A percentile compares a stretch with the other conserved stretches of the same genome.
Conservation (phyloP, 2,113 vertebrate species). For the Syngnathus floridae region DNA sequence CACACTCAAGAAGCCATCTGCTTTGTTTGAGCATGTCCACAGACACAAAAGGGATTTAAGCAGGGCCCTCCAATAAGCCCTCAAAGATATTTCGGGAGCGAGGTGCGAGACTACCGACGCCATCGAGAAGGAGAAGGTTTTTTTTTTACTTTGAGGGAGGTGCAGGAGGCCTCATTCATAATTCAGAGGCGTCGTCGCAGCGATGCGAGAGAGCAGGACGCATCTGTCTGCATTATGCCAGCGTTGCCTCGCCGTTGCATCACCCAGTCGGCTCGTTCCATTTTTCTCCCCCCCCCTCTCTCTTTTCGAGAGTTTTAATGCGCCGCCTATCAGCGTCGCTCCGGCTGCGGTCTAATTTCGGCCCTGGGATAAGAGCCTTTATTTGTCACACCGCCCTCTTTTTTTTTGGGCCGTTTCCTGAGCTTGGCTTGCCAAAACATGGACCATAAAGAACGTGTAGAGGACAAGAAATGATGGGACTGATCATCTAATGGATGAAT, state of each 20-base stretch:
- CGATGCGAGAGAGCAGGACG: conserved; percentile 59
- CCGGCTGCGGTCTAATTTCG: conserved; percentile 63
- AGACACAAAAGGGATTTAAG: conserved; percentile 32
- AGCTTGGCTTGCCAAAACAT: neutral
- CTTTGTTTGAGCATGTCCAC: conserved; percentile 18
- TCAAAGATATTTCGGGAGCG: conserved; percentile 9
- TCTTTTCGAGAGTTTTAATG: conserved; percentile 57
- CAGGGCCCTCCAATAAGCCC: neutral
- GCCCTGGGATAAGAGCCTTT: conserved; percentile 56
- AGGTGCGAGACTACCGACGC: neutral
- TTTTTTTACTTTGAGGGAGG: conserved; percentile 32
- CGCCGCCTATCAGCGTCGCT: conserved; percentile 58
- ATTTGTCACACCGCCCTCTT: conserved; percentile 50
- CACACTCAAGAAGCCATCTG: conserved; percentile 26
- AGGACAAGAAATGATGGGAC: conserved; percentile 18
- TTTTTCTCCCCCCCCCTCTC: conserved; percentile 39
- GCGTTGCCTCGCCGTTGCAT: conserved; percentile 66
- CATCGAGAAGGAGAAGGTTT: conserved; percentile 28
- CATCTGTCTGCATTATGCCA: conserved; percentile 67
- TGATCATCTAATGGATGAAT: conserved; percentile 27
- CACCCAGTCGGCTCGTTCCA: conserved; percentile 62
- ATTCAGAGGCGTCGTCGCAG: conserved; percentile 63
- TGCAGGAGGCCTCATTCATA: conserved; percentile 65
- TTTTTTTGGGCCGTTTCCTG: conserved; percentile 6
- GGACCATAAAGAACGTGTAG: neutral